Percentiles rank a stretch among this genome's conserved stretches.
phyloP scores from a whole-genome alignment of 1,140 invertebrate species.

The Hyphantria cunea region DNA sequence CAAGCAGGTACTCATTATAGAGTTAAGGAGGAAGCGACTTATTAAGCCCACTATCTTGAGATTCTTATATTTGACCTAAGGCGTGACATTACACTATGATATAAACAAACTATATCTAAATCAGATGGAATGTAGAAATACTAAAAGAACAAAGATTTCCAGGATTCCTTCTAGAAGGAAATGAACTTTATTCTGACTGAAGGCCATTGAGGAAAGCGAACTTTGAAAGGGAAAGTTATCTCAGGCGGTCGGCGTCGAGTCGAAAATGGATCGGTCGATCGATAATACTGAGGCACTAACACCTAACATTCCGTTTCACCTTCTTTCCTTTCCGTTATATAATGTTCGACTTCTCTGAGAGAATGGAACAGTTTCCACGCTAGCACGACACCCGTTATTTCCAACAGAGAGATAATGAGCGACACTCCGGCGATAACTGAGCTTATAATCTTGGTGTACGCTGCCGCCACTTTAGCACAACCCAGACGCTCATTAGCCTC shows the following conservation, averaged over 20 bases:
- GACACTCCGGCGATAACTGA: slow-evolving; percentile 70
- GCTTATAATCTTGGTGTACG: slow-evolving; percentile 75
- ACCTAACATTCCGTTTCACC: slow-evolving; percentile 73
- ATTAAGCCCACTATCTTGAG: slow-evolving; percentile 39
- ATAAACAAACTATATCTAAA: slow-evolving; percentile 28
- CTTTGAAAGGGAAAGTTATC: slow-evolving; percentile 42
- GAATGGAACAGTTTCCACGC: slow-evolving; percentile 72
- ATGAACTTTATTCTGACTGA: slow-evolving; percentile 51
- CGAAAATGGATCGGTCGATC: slow-evolving; percentile 23
- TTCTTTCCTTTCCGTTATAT: slow-evolving; percentile 71
- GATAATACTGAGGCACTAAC: slow-evolving; percentile 45
- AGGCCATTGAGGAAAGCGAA: slow-evolving; percentile 34
- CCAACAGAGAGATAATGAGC: slow-evolving; percentile 60
- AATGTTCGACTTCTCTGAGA: slow-evolving; percentile 68
- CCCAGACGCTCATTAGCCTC: slow-evolving; percentile 75
- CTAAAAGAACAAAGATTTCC: slow-evolving; percentile 48
- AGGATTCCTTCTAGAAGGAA: slow-evolving; percentile 60
- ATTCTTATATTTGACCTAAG: slow-evolving; percentile 35
- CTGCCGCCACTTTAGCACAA: slow-evolving; percentile 74
- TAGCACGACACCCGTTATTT: slow-evolving; percentile 62
- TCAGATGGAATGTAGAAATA: slow-evolving; percentile 27
- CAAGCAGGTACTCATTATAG: slow-evolving; percentile 39
- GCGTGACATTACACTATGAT: slow-evolving; percentile 28
- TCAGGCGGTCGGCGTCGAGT: slow-evolving; percentile 39
- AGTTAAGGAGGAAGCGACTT: slow-evolving; percentile 47